Evolutionary conservation across 2,113 vertebrate genomes (phyloP).

Genomic region (Ceuthmochares aereus): DNA sequence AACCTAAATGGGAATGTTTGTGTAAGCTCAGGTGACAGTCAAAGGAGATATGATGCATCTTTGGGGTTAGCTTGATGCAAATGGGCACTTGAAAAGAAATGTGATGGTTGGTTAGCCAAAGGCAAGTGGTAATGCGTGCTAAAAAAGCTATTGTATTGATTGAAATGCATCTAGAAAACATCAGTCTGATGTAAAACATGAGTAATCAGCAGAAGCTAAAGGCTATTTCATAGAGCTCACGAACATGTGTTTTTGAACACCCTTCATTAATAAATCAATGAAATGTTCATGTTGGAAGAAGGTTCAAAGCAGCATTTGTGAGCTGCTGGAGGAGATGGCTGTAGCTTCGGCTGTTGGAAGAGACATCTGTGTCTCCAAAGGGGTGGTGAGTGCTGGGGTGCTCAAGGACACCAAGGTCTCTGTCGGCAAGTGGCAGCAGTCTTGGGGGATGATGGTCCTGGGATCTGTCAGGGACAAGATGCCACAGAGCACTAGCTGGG

Average conservation of each 20-base stretch:
- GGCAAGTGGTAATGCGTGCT: background rate
- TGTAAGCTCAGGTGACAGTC: constrained; percentile 2
- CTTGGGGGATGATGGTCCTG: rapidly evolving
- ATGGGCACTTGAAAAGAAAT: constrained; percentile 50
- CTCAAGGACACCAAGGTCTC: background rate
- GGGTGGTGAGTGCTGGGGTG: background rate
- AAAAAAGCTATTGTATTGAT: constrained; percentile 58
- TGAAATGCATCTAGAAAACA: constrained; percentile 55
- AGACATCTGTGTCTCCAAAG: background rate
- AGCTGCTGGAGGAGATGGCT: background rate
- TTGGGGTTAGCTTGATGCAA: constrained; percentile 48
- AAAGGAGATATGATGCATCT: constrained; percentile 11
- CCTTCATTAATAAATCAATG: constrained; percentile 55
- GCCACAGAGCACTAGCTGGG: background rate
- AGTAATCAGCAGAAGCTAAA: constrained; percentile 43
- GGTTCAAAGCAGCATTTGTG: background rate
- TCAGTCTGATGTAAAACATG: constrained; percentile 55
- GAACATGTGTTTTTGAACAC: constrained; percentile 1
- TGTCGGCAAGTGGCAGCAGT: background rate
- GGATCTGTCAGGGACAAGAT: background rate
- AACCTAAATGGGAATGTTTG: background rate
- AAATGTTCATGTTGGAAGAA: background rate
- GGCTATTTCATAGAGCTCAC: constrained; percentile 5
- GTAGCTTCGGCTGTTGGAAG: background rate
- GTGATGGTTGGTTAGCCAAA: constrained; percentile 51